Conservation (phyloP, 2,888 invertebrate species). For the Apamea sordens region DNA sequence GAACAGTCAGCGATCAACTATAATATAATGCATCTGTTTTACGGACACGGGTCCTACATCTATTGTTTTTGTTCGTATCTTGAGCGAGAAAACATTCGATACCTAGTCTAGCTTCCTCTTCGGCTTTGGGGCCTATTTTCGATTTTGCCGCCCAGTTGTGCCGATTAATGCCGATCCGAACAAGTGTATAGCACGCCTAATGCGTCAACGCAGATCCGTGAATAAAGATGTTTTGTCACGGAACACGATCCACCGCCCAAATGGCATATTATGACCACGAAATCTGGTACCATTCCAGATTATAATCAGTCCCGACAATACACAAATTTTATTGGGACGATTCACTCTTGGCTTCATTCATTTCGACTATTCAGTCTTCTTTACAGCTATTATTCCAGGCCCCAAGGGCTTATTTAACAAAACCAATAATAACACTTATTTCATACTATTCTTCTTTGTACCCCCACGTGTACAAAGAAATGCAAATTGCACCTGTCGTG, state of each 20-base stretch:
- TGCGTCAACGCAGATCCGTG: slow-evolving; percentile 11
- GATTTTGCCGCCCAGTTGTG: neutral
- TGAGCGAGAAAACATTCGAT: neutral
- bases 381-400: neutral
- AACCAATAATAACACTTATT: neutral
- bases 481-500: too few relatives aligned
- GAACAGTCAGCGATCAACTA: neutral
- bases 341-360: neutral
- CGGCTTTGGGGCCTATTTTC: neutral
- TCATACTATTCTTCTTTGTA: neutral
- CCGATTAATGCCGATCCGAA: neutral
- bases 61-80: neutral
- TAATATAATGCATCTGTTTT: too few relatives aligned
- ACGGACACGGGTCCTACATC: too few relatives aligned
- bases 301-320: neutral
- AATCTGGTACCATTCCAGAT: neutral
- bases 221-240: slow-evolving; percentile 34
- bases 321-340: neutral
- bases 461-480: too few relatives aligned
- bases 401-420: neutral
- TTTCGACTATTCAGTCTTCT: neutral
- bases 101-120: neutral
- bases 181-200: neutral
- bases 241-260: neutral
- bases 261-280: neutral